Evolutionary conservation across 2,797 vertebrate species (phyloP), one percentile per base, ranked within the genome.

Genomic region (Tinamus major): DNA sequence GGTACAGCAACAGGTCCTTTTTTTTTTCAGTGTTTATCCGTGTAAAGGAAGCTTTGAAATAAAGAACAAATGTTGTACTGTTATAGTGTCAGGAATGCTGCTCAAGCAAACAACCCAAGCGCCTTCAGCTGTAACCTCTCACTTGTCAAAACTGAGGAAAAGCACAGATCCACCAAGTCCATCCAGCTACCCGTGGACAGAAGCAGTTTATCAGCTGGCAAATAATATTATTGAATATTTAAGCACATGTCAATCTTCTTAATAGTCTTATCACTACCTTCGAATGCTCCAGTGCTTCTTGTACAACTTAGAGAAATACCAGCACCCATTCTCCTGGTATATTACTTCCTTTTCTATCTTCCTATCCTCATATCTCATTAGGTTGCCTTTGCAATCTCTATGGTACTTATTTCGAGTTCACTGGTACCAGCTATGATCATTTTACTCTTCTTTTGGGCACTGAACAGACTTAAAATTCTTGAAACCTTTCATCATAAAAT

Each of bases 401-500:
- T 42, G 75, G 39, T 51, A 56, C 21, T 55, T 81, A 44, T 65
- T 85, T 78, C 46, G 65, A 35, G 37, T 71, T 90, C 63, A 72
- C 12, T 64, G 23, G 42, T 92, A 82, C 26, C 11, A 82, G 31
- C 39, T 86, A 7, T 48, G 68, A 63, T 93, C 20, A 44, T 93
- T 85, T 81, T 84, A 51, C 80, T 90, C 42, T 80, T 85, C n/a
- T 79, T 81, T 76, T 27, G 86, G 48, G 41, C 84, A 27, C 35
- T 44, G 63, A 81, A 33, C 29, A 69, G 70, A 58, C 46, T 91
- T 37, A 81, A 53, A 89, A 88, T 18, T 93, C 68, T 56, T 64
- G 64, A 92, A 79, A 27, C 18, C n/a, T 80, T 93, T 94, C 56
- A 87, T 58, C 26, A 13, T 68, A 79, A 88, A 87, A 55, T 72